These are phyloP conservation scores for Orthonychiurus folsomi DNA, from an alignment of 2,888 invertebrate species.

Conservation along the genomic window DNA sequence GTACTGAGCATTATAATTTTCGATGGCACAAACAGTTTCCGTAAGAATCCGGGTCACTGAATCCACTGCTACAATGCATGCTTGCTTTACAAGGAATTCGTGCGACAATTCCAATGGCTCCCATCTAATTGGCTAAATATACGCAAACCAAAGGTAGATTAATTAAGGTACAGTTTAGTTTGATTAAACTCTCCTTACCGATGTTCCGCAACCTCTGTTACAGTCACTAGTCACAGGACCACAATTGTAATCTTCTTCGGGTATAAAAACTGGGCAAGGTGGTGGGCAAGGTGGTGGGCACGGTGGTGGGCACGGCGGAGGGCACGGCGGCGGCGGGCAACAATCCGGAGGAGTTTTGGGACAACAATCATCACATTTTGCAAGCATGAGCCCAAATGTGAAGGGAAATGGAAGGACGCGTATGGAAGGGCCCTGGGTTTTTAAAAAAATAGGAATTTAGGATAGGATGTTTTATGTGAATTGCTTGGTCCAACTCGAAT, in stretches of 20 bases:
- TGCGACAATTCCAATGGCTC: constrained; percentile 28
- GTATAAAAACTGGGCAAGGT: too few relatives aligned
- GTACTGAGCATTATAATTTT: constrained; percentile 32
- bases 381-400: not conserved
- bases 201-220: not conserved
- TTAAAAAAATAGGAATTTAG: not conserved
- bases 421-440: not conserved
- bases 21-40: constrained; percentile 28
- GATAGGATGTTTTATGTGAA: too few relatives aligned
- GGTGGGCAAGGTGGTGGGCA: too few relatives aligned
- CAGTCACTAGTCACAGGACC: too few relatives aligned
- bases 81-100: constrained; percentile 28
- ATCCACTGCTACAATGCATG: constrained; percentile 28
- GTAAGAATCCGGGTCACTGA: constrained; percentile 32
- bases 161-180: not conserved
- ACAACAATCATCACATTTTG: not conserved
- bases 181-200: not conserved
- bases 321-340: not conserved
- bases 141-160: not conserved
- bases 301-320: not conserved
- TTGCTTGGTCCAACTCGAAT: not conserved
- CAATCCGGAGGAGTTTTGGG: not conserved
- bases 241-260: too few relatives aligned
- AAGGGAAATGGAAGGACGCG: not conserved
- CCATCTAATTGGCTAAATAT: constrained; percentile 15